Conservation (phyloP, 2,888 invertebrate species). For the Eupithecia subfuscata region DNA sequence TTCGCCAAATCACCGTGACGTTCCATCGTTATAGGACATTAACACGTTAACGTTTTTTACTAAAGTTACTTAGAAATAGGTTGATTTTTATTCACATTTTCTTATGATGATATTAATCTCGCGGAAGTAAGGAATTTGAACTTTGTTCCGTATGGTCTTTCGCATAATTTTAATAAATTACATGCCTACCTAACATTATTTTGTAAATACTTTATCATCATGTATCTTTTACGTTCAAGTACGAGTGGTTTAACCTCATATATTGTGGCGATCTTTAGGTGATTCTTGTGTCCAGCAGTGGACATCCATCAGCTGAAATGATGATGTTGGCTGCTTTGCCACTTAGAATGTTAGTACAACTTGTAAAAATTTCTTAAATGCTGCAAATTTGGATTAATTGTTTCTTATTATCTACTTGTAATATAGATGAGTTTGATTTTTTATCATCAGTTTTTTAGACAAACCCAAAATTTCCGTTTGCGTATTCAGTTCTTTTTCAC, state of each 20-base stretch:
- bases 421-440: background rate
- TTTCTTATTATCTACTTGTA: background rate
- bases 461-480: background rate
- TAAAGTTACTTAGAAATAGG: background rate
- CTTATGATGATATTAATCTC: background rate
- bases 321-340: background rate
- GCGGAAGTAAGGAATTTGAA: background rate
- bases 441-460: background rate
- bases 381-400: background rate
- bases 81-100: background rate
- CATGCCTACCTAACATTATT: background rate
- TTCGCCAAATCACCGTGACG: background rate
- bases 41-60: background rate
- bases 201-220: background rate
- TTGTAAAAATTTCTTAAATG: background rate
- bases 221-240: background rate
- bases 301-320: background rate
- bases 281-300: background rate
- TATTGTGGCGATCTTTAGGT: background rate
- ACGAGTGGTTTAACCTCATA: background rate
- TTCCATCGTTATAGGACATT: background rate
- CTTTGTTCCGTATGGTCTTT: background rate
- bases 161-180: background rate
- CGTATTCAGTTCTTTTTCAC: background rate
- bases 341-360: background rate